Base-by-base conservation (phyloP, 2,797 vertebrate genomes). In the Scarus forsteni region DNA sequence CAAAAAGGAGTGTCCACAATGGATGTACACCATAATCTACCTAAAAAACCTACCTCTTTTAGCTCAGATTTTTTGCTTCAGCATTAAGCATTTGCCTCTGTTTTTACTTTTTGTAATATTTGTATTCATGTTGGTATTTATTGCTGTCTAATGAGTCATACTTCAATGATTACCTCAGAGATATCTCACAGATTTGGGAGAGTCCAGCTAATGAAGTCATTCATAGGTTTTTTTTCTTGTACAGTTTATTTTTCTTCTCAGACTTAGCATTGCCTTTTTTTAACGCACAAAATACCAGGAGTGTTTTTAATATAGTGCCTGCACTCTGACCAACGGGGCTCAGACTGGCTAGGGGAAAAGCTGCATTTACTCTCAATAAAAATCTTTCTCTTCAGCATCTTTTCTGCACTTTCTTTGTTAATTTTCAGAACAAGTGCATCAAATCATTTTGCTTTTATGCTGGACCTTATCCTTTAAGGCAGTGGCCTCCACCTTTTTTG, bases 121-220 rank as follows among this genome's bases (percentile, higher is more conserved):
- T 93, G 92, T 94, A 93, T 94, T 92, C 93, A 88, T 94, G 92
- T 94, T 92, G 92, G 89, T 95, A 95, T 95, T 95, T 95, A 95
- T 95, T 95, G 91, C 90, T 91, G 91, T 93, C 89, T 93, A 93
- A 93, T 94, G 90, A 92, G 90, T 94, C 92, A 94, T 92, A 94
- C 85, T 92, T 92, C 86, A 91, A 90, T 92, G 89, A 93, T 93
- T 93, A 93, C 92, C 92, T 93, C 92, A 92, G 85, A 91, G 91
- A 93, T 92, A 89, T 92, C 92, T 93, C 91, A 88, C 89, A 92
- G 78, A 91, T 89, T 88, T 93, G 92, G 91, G 90, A 92, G 92
- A 90, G 88, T 93, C 90, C 89, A 93, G 92, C 88, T 93, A 93
- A 93, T 92, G 91, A 93, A 92, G 90, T 92, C 86, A 88, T 89